A percentile compares a stretch with the other conserved stretches of the same genome.
Conservation (phyloP, 2,888 invertebrate species). For the Pammene aurita region DNA sequence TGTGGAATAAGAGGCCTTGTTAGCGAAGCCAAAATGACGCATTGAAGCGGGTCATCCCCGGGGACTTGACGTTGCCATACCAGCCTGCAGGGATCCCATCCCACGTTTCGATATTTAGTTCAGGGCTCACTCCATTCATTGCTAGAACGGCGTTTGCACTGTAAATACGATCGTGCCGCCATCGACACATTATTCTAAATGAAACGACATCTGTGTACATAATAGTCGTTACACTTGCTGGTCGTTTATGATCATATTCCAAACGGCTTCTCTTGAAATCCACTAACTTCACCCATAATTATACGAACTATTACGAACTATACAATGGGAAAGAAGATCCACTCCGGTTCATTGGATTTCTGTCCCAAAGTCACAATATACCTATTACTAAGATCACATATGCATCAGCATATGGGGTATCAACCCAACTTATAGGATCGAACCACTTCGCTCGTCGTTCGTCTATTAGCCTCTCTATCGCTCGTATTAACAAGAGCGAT, state of each 20-base stretch:
- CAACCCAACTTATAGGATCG: too few species aligned
- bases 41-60: constrained; percentile 14
- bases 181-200: constrained; percentile 28
- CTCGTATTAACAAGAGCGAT: too few species aligned
- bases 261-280: neutral
- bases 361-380: too few species aligned
- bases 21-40: constrained; percentile 22
- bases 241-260: neutral
- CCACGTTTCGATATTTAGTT: constrained; percentile 14
- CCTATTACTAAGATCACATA: too few species aligned
- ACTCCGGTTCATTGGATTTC: too few species aligned
- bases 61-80: constrained; percentile 7
- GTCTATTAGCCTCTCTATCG: too few species aligned
- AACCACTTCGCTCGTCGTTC: too few species aligned
- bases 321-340: too few species aligned
- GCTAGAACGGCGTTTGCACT: too few species aligned
- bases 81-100: constrained; percentile 3
- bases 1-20: constrained; percentile 31
- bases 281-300: too few species aligned
- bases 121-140: neutral
- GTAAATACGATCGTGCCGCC: constrained; percentile 8
- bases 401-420: too few species aligned
- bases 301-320: too few species aligned
- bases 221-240: constrained; percentile 17
- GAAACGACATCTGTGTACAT: constrained; percentile 16